Percentiles rank a stretch among this genome's conserved stretches.
phyloP scores from a whole-genome alignment of 1,140 invertebrate species.

The Cyclina sinensis region DNA sequence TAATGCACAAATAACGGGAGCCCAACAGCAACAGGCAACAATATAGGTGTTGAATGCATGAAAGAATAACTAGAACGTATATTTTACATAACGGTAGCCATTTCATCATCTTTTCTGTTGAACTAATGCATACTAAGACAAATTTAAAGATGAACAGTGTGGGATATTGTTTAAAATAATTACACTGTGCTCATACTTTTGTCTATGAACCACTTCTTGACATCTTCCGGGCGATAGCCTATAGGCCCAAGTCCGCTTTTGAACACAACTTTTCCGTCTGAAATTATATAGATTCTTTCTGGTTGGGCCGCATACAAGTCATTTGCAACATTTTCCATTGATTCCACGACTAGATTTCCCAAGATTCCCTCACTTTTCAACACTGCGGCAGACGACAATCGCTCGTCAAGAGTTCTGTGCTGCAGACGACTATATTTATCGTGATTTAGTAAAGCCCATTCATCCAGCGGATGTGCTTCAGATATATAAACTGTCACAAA shows the following conservation, averaged over 20 bases:
- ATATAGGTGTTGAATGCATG: no score
- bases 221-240: constrained; percentile 62
- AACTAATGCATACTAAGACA: no score
- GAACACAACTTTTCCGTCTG: constrained; percentile 69
- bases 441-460: constrained; percentile 52
- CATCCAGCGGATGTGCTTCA: constrained; percentile 55
- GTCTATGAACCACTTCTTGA: constrained; percentile 44
- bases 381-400: constrained; percentile 62
- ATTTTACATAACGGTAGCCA: no score
- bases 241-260: constrained; percentile 68
- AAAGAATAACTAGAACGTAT: no score
- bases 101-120: no score
- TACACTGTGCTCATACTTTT: not conserved
- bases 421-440: constrained; percentile 33
- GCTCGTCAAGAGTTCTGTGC: constrained; percentile 65
- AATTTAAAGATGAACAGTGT: no score
- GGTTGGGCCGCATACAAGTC: constrained; percentile 65
- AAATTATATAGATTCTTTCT: constrained; percentile 72
- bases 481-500: constrained; percentile 61
- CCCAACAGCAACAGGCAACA: no score
- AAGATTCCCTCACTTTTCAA: constrained; percentile 29
- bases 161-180: no score
- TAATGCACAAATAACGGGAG: no score
- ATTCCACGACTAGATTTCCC: constrained; percentile 68
- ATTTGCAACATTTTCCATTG: constrained; percentile 64